Conservation (phyloP, 2,113 vertebrate genomes). For the Pipra filicauda region DNA sequence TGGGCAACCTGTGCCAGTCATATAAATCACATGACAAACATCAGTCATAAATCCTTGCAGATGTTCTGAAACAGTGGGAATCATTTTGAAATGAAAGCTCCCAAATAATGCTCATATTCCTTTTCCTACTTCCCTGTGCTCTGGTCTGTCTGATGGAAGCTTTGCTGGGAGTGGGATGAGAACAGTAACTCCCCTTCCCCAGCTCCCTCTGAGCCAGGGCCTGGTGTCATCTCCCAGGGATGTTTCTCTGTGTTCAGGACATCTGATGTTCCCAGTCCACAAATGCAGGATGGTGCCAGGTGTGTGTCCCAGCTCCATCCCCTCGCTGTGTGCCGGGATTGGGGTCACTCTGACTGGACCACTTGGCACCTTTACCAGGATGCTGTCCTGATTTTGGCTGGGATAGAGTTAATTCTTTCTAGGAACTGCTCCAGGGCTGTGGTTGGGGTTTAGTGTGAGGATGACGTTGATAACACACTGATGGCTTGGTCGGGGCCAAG, state of each 20-base stretch:
- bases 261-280: not conserved
- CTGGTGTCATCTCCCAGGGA: not conserved
- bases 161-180: not conserved
- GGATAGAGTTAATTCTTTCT: not conserved
- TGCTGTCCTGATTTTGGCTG: not conserved
- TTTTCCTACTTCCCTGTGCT: not conserved
- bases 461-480: not conserved
- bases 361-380: not conserved
- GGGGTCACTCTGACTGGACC: rapidly evolving
- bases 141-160: not conserved
- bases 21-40: not conserved
- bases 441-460: not conserved
- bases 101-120: not conserved
- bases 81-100: not conserved
- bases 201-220: not conserved
- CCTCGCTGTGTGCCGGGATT: not conserved
- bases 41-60: not conserved
- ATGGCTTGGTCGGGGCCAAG: not conserved
- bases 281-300: not conserved
- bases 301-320: not conserved
- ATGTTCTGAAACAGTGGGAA: not conserved
- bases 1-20: not conserved
- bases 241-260: not conserved
- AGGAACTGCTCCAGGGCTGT: not conserved
- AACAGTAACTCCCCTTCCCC: not conserved